Percentiles rank a stretch among this genome's conserved stretches.
These are phyloP conservation scores for Chelonus formosanus DNA, from an alignment of 2,888 invertebrate genomes.

Conservation along the genomic window DNA sequence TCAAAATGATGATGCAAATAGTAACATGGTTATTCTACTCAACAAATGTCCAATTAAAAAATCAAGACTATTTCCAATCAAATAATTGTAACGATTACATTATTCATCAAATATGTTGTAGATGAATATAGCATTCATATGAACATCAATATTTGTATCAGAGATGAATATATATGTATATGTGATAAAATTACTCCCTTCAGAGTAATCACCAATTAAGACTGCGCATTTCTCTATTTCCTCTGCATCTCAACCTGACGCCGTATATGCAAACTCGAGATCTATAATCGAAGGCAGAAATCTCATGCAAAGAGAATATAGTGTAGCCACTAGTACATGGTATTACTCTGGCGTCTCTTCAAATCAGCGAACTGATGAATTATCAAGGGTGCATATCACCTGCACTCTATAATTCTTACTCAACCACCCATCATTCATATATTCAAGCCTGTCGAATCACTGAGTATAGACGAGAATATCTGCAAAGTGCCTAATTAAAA, in stretches of 20 bases:
- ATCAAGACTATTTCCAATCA: too few relatives aligned
- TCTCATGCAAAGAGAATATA: neutral
- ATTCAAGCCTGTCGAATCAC: conserved; percentile 57
- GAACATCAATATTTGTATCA: too few relatives aligned
- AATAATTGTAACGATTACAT: too few relatives aligned
- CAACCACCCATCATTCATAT: conserved; percentile 61
- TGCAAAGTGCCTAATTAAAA: conserved; percentile 68
- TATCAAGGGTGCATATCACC: conserved; percentile 52
- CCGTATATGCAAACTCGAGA: too few relatives aligned
- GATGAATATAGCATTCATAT: too few relatives aligned
- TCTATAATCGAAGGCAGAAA: too few relatives aligned
- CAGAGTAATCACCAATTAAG: conserved; percentile 18
- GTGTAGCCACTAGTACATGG: neutral
- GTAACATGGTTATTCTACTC: too few relatives aligned
- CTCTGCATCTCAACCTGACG: conserved; percentile 1
- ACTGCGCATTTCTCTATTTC: conserved; percentile 4
- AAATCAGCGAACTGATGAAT: conserved; percentile 42
- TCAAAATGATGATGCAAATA: too few relatives aligned
- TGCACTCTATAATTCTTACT: conserved; percentile 61
- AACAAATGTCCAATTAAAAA: too few relatives aligned
- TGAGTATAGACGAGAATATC: conserved; percentile 43
- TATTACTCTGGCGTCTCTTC: conserved; percentile 31
- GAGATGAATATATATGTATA: too few relatives aligned
- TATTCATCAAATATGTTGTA: too few relatives aligned
- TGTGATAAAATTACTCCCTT: neutral